Base-by-base conservation (phyloP, 2,888 invertebrate species). In the Apodemia zela region DNA sequence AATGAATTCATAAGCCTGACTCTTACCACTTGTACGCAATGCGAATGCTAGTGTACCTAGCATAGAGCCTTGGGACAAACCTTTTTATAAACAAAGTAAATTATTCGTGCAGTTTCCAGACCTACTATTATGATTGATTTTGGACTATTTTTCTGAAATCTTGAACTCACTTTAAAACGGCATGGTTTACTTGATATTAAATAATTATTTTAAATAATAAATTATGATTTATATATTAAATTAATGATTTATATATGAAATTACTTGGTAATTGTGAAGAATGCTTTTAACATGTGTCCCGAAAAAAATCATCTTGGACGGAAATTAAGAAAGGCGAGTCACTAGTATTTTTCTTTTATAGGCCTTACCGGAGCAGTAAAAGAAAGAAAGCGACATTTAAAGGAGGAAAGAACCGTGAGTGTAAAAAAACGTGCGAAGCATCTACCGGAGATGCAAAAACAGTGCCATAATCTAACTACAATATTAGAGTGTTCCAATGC, bases 271-370 rank as follows among this genome's bases (percentile, higher is more conserved):
- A 54, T 25, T 25, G 13, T 25, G 21, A 54, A 54, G 4, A 54
- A 25, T 54, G 13, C 1, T 54, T 13, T 25, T 54, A 25, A 1
- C 6, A 0, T 33, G 25, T 54, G 11, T 25, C 5, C 18, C 11
- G 21, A 54, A 54, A 25, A 13, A 54, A 11, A 13, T 6, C 15
- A 54, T 25, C 11, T 21, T 42, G n/a, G 18, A 21, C 42, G 42
- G 42, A 38, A 17, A 29, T 25, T 45, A 58, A 25, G 49, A 45
- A 62, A 17, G 81, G 80, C 82, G 77, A 82, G 82, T 88, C 83
- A 87, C 84, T 81, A 79, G 78, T 82, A 73, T 84, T 87, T 89
- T 89, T 89, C 89, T 89, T 89, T 89, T 89, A 87, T 89, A 90
- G 89, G 89, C 84, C 78, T 77, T 69, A 80, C 81, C 75, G 80